Conservation (phyloP, 2,113 vertebrate genomes). For the Pungitius pungitius region DNA sequence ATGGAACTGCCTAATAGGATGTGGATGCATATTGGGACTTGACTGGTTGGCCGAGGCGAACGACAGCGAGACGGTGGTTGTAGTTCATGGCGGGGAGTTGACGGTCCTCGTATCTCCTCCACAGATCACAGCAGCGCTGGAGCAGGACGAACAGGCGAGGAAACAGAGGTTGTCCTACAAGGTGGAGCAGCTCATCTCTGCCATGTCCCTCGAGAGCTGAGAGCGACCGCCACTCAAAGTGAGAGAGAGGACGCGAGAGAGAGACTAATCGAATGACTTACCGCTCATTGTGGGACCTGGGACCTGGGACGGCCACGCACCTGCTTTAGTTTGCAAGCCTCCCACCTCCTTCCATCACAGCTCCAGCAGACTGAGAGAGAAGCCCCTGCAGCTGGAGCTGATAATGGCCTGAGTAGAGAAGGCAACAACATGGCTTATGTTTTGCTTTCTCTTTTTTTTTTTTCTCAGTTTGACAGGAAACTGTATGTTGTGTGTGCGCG, state of each 20-base stretch:
- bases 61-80: neutral
- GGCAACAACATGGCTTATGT: slow-evolving; percentile 59
- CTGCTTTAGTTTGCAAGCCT: slow-evolving; percentile 57
- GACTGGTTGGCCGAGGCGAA: neutral
- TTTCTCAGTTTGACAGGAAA: slow-evolving; percentile 55
- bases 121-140: slow-evolving; percentile 93
- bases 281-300: slow-evolving; percentile 60
- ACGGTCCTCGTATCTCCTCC: neutral
- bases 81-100: neutral
- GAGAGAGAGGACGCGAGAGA: slow-evolving; percentile 5
- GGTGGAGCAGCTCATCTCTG: slow-evolving; percentile 93
- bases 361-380: slow-evolving; percentile 37
- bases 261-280: slow-evolving; percentile 42
- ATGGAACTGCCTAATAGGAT: neutral
- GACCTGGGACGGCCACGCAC: slow-evolving; percentile 43
- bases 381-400: slow-evolving; percentile 38
- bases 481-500: slow-evolving; percentile 35
- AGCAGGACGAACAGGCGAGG: slow-evolving; percentile 94
- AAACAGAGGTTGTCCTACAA: slow-evolving; percentile 94
- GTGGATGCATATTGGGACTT: neutral
- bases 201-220: slow-evolving; percentile 99
- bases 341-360: slow-evolving; percentile 43
- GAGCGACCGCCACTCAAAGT: slow-evolving; percentile 42
- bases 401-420: slow-evolving; percentile 41
- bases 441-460: slow-evolving; percentile 45